These are phyloP conservation scores for Lutjanus erythropterus DNA, from an alignment of 2,113 vertebrate genomes.

Conservation along the genomic window DNA sequence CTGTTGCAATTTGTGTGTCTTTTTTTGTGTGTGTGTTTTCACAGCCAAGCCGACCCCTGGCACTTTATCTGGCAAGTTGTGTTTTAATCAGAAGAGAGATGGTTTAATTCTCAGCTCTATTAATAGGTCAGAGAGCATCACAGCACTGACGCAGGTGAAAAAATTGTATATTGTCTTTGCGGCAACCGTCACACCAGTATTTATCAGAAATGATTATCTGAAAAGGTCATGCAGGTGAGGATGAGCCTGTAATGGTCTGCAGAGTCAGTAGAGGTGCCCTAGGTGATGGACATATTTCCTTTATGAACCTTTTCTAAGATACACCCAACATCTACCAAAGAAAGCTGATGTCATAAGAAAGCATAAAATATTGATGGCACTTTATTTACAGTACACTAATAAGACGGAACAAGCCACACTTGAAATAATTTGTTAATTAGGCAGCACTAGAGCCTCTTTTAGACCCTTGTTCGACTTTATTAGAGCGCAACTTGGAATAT, in stretches of 20 bases:
- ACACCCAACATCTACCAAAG: slow-evolving; percentile 16
- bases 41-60: slow-evolving; percentile 31
- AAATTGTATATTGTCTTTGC: slow-evolving; percentile 37
- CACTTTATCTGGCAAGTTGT: slow-evolving; percentile 46
- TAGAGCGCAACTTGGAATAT: too few relatives aligned
- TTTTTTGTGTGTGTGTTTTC: slow-evolving; percentile 41
- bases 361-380: too few relatives aligned
- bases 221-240: slow-evolving; percentile 60
- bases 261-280: slow-evolving; percentile 23
- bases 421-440: too few relatives aligned
- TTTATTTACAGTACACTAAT: too few relatives aligned
- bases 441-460: too few relatives aligned
- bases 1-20: too few relatives aligned
- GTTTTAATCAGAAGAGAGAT: slow-evolving; percentile 64
- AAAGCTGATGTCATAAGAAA: slow-evolving; percentile 21
- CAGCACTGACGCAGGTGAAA: slow-evolving; percentile 31
- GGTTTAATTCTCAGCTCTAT: slow-evolving; percentile 63
- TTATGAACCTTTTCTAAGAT: slow-evolving; percentile 17
- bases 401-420: too few relatives aligned
- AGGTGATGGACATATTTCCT: slow-evolving; percentile 38
- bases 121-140: slow-evolving; percentile 62
- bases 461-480: too few relatives aligned
- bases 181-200: slow-evolving; percentile 17
- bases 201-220: slow-evolving; percentile 64
- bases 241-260: slow-evolving; percentile 11